Evolutionary conservation across 1,140 invertebrate species (phyloP).

Genomic region (Latrodectus geometricus): DNA sequence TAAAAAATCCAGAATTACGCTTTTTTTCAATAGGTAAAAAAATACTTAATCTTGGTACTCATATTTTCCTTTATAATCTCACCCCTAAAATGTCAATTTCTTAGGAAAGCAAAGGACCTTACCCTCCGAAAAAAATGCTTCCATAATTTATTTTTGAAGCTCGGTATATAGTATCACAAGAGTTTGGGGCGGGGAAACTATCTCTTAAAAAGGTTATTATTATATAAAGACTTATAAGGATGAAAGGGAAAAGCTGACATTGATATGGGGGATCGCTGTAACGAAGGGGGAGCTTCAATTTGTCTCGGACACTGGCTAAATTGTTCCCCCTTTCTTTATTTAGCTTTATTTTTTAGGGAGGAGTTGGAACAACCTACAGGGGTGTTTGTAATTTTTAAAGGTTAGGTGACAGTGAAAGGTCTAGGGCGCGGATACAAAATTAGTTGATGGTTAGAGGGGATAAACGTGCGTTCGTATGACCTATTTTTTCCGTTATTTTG

Average conservation of each 20-base stretch:
- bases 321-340: not conserved
- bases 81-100: not conserved
- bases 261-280: not conserved
- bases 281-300: not conserved
- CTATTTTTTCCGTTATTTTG: not conserved
- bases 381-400: not conserved
- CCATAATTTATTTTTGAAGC: not conserved
- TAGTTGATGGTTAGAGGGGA: not conserved
- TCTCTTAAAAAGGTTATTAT: constrained; percentile 1
- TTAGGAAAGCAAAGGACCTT: not conserved
- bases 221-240: not conserved
- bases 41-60: too few species aligned
- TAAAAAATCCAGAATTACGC: too few species aligned
- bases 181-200: not conserved
- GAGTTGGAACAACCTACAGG: not conserved
- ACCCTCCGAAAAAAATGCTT: not conserved
- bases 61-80: too few species aligned
- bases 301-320: not conserved
- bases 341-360: not conserved
- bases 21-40: too few species aligned
- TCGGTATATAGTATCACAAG: not conserved
- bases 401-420: not conserved
- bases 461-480: not conserved
- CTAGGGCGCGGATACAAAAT: not conserved
- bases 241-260: not conserved